Evolutionary conservation across 1,140 invertebrate species (phyloP), one percentile per base, ranked within the genome.

Genomic region (Drosophila kepulauana): DNA sequence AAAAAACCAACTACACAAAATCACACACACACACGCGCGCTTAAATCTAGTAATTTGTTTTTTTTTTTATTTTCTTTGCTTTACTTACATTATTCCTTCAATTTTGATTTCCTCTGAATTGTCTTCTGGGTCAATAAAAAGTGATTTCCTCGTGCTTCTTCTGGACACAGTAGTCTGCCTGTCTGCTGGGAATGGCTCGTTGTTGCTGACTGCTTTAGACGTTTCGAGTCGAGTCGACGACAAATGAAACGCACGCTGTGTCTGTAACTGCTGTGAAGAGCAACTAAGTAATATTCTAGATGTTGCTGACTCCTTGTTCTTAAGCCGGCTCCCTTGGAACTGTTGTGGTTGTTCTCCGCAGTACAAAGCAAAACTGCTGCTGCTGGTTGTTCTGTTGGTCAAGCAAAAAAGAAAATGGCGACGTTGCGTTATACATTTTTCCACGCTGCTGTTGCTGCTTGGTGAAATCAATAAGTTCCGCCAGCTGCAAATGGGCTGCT

Each of bases 381-480:
- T 87, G 84, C 85, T 92, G 71, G 75, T 75, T 58, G 64, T 82
- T 82, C 85, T 89, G 82, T 89, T 91, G 77, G 89, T 86, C 64
- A 82, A 76, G 75, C 78, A 91, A 78, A 92, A 92, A 91, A 92
- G 81, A 92, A 92, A 92, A 92, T 92, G 91, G 91, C 91, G 91
- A 76, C 87, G 65, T 86, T 78, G 73, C 66, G 91, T 90, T 90
- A 85, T 77, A 88, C 75, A 69, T 81, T 86, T 79, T 74, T 87
- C 76, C 25, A 79, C 57, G 63, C 52, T 79, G 25, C 49, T 56
- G 79, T 75, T 54, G 63, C 52, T 79, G 30, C 49, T 56, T 79
- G 76, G 80, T 76, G 85, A 92, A 92, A 92, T 91, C 84, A 92
- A 86, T 82, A 78, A 78, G 61, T 92, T 92, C 68, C 78, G 78